Conservation (phyloP, 2,797 vertebrate genomes). For the Botia kubotai region DNA sequence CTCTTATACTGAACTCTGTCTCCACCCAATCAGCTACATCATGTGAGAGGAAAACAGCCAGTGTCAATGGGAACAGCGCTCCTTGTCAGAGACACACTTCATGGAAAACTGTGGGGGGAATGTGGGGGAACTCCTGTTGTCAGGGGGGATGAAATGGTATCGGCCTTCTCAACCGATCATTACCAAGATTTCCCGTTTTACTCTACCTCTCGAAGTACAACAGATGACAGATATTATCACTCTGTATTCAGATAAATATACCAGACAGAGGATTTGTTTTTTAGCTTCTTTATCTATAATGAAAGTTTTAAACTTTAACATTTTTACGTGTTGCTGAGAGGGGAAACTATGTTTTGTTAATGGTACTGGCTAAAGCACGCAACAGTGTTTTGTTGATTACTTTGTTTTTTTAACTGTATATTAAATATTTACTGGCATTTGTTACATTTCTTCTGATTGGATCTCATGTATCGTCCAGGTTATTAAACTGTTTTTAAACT, state of each 20-base stretch:
- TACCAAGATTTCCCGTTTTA: conserved; percentile 8
- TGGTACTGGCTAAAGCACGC: too few species aligned
- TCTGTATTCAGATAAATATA: background rate
- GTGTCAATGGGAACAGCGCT: conserved; percentile 52
- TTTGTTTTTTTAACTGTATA: too few species aligned
- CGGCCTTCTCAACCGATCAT: conserved; percentile 24
- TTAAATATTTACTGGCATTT: too few species aligned
- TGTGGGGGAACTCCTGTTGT: conserved; percentile 55
- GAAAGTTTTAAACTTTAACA: too few species aligned
- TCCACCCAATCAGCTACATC: conserved; percentile 26
- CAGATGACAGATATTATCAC: background rate
- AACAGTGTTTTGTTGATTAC: too few species aligned
- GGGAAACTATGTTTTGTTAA: too few species aligned
- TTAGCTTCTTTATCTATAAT: background rate
- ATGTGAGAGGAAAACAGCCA: conserved; percentile 24
- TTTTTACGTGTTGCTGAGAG: too few species aligned
- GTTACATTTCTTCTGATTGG: too few species aligned
- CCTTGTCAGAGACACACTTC: conserved; percentile 55
- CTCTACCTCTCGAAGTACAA: background rate
- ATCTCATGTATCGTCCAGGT: too few species aligned
- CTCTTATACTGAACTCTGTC: background rate
- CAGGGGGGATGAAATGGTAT: conserved; percentile 52
- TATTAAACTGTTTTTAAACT: too few species aligned
- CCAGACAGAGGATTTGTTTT: background rate
- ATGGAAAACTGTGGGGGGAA: conserved; percentile 60